phyloP scores from a whole-genome alignment of 2,888 invertebrate species.

The Dryococelus australis region DNA sequence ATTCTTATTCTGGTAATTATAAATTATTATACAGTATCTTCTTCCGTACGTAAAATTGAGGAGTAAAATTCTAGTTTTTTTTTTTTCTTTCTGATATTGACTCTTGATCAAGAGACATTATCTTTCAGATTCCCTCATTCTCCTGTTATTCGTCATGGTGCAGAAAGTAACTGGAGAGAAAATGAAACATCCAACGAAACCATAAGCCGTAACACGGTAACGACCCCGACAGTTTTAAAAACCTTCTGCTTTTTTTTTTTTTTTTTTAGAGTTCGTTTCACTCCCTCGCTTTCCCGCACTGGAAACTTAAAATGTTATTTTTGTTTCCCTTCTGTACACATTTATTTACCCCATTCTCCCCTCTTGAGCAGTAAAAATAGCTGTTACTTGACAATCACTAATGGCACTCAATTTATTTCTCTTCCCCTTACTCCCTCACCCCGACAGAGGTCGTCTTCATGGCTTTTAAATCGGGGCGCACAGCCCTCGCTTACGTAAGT shows the following conservation, averaged over 20 bases:
- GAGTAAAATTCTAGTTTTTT: too few species aligned
- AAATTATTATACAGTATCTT: too few species aligned
- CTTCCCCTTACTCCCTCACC: neutral
- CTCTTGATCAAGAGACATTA: neutral
- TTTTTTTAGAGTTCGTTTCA: neutral
- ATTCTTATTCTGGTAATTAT: too few species aligned
- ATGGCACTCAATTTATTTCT: constrained; percentile 30
- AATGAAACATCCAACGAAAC: neutral
- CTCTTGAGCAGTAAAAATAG: constrained; percentile 24
- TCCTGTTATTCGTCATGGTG: neutral
- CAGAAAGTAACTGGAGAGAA: neutral
- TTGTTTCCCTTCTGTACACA: constrained; percentile 29
- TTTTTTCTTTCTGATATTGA: neutral
- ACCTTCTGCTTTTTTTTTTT: neutral
- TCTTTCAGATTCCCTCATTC: neutral
- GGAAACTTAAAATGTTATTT: constrained; percentile 29
- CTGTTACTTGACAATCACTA: constrained; percentile 29
- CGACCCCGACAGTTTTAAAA: neutral
- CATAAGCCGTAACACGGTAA: constrained; percentile 8
- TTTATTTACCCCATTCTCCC: constrained; percentile 27
- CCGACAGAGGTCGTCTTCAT: constrained; percentile 26
- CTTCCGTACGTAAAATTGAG: too few species aligned
- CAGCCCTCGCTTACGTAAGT: neutral
- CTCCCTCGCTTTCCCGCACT: neutral
- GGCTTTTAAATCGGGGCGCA: constrained; percentile 27